Percentiles rank a stretch among this genome's conserved stretches.
These are phyloP conservation scores for Hyperoplus immaculatus DNA, from an alignment of 2,797 vertebrate species.

Conservation along the genomic window DNA sequence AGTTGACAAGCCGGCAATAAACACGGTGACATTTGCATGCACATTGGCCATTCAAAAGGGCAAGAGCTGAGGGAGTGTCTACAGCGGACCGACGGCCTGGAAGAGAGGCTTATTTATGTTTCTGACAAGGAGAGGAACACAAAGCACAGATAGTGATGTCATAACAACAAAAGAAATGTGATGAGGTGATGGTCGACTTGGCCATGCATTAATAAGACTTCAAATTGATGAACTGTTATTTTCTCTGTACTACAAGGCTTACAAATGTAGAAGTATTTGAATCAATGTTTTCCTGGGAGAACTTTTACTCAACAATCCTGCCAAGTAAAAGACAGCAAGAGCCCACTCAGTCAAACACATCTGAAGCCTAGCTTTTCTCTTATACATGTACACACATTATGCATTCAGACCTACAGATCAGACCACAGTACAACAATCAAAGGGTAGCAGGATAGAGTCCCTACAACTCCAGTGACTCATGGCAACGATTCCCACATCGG, in stretches of 20 bases:
- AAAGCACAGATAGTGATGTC: not conserved
- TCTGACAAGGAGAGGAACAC: not conserved
- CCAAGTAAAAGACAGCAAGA: no score
- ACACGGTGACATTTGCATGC: slow-evolving; percentile 78
- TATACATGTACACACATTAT: not conserved
- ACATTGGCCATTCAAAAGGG: slow-evolving; percentile 76
- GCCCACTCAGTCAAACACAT: no score
- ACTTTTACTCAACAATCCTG: not conserved
- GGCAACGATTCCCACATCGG: not conserved
- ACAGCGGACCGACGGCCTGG: not conserved
- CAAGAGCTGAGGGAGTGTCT: slow-evolving; percentile 60
- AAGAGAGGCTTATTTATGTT: not conserved
- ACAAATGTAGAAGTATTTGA: not conserved
- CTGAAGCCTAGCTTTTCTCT: no score
- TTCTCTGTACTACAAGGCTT: not conserved
- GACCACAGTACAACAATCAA: not conserved
- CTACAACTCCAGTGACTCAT: not conserved
- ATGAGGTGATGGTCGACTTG: not conserved
- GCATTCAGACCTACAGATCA: not conserved
- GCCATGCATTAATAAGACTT: not conserved
- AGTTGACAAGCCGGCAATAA: slow-evolving; percentile 61
- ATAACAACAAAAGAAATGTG: not conserved
- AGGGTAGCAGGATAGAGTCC: not conserved
- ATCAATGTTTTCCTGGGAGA: not conserved
- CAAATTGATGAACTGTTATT: not conserved